Percentiles rank a stretch among this genome's conserved stretches.
These are phyloP conservation scores for Elephantulus edwardii DNA, from an alignment of 2,113 vertebrate species.

Conservation along the genomic window DNA sequence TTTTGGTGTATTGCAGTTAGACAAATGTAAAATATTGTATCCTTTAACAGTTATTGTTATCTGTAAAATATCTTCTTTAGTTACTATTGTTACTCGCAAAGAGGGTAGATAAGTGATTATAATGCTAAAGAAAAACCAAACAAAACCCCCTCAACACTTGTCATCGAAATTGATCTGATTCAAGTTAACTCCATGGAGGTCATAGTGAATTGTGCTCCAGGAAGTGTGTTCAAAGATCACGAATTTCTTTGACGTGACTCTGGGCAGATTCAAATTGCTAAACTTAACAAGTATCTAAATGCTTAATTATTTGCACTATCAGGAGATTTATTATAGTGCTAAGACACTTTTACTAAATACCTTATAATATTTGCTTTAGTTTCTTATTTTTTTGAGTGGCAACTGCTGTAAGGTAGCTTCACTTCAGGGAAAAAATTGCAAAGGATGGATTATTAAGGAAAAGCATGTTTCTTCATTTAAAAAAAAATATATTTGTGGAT, in stretches of 20 bases:
- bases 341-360: not conserved
- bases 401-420: not conserved
- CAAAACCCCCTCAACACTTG: too few species aligned
- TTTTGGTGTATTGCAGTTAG: rapidly evolving
- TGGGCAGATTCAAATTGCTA: too few species aligned
- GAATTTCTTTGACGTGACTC: too few species aligned
- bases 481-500: not conserved
- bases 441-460: not conserved
- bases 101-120: not conserved
- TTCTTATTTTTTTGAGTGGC: not conserved
- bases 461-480: not conserved
- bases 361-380: not conserved
- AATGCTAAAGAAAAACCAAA: not conserved
- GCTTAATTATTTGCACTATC: not conserved
- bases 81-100: not conserved
- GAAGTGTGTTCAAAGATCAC: too few species aligned
- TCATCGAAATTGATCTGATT: too few species aligned
- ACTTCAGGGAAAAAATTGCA: not conserved
- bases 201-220: too few species aligned
- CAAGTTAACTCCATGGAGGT: too few species aligned
- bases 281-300: not conserved
- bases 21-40: not conserved
- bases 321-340: not conserved
- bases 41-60: not conserved
- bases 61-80: not conserved